Base-by-base conservation (phyloP, 2,888 invertebrate genomes). In the Sericinus montela region DNA sequence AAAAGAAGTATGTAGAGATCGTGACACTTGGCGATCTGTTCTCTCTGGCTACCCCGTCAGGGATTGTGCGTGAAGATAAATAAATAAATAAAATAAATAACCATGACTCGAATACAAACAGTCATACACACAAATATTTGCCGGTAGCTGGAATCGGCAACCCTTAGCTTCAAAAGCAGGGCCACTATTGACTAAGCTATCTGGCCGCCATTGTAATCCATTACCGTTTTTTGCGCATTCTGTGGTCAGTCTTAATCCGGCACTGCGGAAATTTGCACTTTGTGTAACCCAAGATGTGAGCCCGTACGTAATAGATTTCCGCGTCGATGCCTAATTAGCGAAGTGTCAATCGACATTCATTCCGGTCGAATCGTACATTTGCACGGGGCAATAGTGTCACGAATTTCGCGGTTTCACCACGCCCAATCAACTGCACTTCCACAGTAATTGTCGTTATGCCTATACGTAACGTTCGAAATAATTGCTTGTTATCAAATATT, bases 211-310 rank as follows among this genome's bases (percentile, higher is more conserved):
- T n/a, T 19, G 19, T 19, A 25, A 25, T 25, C 25, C 8, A 25
- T 25, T 25, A 6, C 8, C 1, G 11, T 19, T 19, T 19, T 32
- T 32, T 10, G 7, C n/a, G 11, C 32, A 35, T 11, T 30, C 14
- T 49, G 49, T 39, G 49, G 49, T 45, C 29, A 30, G 29, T 19
- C 13, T 23, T 35, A 16, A 28, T 47, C 39, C 41, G 15, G 10
- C 9, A 34, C 1, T 29, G 32, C 44, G 49, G 44, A 49, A 47
- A 47, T 36, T 4, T 15, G 16, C 25, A 16, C 7, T 36, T 41
- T 41, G 28, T 41, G 41, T 41, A 47, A 47, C 36, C 16, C 11
- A 28, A 41, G 36, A 29, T 19, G n/a, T 28, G 29, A 9, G 25
- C 32, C 11, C 13, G 32, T 10, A 29, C 40, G 40, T 41, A 47